Percentiles rank a stretch among this genome's conserved stretches.
phyloP scores from a whole-genome alignment of 2,113 vertebrate species.

The Pampusana beccarii region DNA sequence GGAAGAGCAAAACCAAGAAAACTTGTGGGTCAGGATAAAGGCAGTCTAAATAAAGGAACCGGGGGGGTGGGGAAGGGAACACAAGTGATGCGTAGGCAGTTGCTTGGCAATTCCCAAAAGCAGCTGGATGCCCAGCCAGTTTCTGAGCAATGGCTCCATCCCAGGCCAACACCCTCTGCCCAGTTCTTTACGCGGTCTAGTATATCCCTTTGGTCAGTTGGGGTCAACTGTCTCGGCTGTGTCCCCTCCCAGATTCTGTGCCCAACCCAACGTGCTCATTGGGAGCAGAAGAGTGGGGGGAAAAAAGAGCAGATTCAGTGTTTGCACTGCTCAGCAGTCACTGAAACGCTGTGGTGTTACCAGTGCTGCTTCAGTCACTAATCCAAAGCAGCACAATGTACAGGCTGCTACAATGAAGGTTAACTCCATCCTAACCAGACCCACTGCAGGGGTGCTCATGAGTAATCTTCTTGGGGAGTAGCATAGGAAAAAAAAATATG shows the following conservation, averaged over 20 bases:
- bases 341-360: neutral
- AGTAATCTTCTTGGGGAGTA: neutral
- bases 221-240: neutral
- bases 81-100: neutral
- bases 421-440: neutral
- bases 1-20: neutral
- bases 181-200: neutral
- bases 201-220: neutral
- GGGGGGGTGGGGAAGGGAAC: no score
- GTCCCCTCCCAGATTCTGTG: no score
- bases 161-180: neutral
- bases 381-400: rapidly evolving
- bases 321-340: neutral
- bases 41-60: neutral
- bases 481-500: neutral
- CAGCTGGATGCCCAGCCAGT: neutral
- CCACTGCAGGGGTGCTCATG: neutral
- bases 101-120: neutral
- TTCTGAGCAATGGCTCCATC: neutral
- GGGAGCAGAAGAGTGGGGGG: rapidly evolving
- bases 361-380: neutral
- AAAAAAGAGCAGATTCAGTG: neutral
- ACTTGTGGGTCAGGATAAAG: neutral
- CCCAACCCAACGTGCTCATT: neutral
- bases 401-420: rapidly evolving